Percentiles rank a stretch among this genome's conserved stretches.
Evolutionary conservation across 1,140 invertebrate species (phyloP).

Genomic region (Bombus ignitus): DNA sequence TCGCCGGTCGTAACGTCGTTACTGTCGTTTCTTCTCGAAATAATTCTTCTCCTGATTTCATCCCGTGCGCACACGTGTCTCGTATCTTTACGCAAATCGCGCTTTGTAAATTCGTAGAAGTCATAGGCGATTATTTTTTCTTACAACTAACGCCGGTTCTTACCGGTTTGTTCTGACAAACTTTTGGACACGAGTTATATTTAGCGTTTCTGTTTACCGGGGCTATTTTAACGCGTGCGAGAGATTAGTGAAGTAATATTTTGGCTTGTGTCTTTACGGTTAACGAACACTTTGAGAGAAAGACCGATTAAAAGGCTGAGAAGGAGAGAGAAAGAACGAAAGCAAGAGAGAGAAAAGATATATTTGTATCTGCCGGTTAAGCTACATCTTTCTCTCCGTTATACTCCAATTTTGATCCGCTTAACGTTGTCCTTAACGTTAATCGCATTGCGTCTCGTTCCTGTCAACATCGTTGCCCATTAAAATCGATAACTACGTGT

Average conservation of each 20-base stretch:
- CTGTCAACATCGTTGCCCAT: background rate
- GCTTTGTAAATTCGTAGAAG: constrained; percentile 1
- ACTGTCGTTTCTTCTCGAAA: background rate
- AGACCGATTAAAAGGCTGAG: constrained; percentile 13
- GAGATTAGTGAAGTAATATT: constrained; percentile 49
- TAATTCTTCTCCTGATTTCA: background rate
- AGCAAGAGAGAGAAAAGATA: background rate
- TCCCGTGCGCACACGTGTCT: no score
- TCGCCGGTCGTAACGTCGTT: background rate
- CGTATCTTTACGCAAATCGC: constrained; percentile 4
- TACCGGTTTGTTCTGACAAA: constrained; percentile 58
- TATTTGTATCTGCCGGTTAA: background rate
- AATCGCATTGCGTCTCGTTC: background rate
- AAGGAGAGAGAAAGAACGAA: no score
- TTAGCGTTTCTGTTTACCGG: constrained; percentile 67
- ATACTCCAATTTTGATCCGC: background rate
- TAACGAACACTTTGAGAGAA: constrained; percentile 16
- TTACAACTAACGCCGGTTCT: constrained; percentile 33
- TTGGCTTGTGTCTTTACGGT: constrained; percentile 15
- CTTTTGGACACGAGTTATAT: constrained; percentile 53
- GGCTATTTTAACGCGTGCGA: constrained; percentile 64
- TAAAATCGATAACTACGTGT: background rate
- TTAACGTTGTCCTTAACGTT: constrained; percentile 9
- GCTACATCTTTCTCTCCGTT: background rate
- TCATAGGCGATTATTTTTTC: constrained; percentile 5